phyloP scores from a whole-genome alignment of 2,797 vertebrate species.

The Pseudochaenichthys georgianus region DNA sequence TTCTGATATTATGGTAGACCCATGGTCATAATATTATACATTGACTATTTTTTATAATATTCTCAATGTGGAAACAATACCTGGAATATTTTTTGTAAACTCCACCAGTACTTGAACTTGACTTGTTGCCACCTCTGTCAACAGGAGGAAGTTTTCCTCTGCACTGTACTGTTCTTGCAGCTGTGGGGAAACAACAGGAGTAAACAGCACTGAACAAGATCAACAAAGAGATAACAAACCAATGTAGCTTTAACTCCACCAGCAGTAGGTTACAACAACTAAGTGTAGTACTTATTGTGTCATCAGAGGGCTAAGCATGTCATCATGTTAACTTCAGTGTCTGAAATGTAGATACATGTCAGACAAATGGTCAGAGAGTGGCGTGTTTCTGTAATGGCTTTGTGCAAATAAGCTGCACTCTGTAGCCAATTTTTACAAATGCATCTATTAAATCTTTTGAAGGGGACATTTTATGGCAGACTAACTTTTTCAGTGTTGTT shows the following conservation, averaged over 20 bases:
- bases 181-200: constrained; percentile 71
- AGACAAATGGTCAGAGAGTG: background rate
- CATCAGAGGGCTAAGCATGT: background rate
- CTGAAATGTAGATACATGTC: background rate
- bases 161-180: constrained; percentile 94
- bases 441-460: background rate
- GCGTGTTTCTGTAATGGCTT: background rate
- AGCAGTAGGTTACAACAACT: background rate
- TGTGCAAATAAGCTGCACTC: background rate
- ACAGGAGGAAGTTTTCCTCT: constrained; percentile 97
- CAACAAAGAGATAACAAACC: background rate
- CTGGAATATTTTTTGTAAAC: constrained; percentile 98
- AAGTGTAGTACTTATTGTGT: background rate
- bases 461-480: no score
- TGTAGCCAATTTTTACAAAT: background rate
- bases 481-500: no score
- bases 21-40: background rate
- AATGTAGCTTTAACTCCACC: background rate
- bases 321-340: background rate
- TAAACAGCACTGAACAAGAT: background rate
- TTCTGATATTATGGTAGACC: background rate
- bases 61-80: constrained; percentile 72
- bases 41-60: background rate
- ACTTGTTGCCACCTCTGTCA: constrained; percentile 98
- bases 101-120: constrained; percentile 98